These are phyloP conservation scores for Bujurquina vittata DNA, from an alignment of 2,113 vertebrate species.

Conservation along the genomic window DNA sequence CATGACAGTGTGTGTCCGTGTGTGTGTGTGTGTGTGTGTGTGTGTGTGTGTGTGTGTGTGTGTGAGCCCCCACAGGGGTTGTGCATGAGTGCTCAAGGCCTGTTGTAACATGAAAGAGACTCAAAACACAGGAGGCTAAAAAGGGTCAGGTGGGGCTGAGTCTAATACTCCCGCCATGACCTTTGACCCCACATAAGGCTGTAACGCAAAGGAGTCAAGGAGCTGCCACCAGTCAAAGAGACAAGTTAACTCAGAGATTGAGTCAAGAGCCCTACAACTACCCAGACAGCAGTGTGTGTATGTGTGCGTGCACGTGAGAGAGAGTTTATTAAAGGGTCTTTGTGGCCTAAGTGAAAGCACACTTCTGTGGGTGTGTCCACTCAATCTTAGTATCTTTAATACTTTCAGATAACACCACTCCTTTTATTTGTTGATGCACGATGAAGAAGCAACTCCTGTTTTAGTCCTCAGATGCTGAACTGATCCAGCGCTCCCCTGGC, in stretches of 20 bases:
- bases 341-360: slow-evolving; percentile 3
- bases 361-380: neutral
- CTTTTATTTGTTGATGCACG: neutral
- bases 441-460: neutral
- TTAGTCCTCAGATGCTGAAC: slow-evolving; percentile 4
- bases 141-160: slow-evolving; percentile 69
- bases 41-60: neutral
- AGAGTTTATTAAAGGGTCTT: neutral
- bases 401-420: neutral
- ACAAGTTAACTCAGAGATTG: slow-evolving; percentile 59
- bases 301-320: neutral
- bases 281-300: neutral
- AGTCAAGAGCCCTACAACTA: slow-evolving; percentile 52
- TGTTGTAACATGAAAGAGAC: slow-evolving; percentile 75
- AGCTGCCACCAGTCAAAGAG: slow-evolving; percentile 59
- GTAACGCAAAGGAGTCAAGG: slow-evolving; percentile 68
- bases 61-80: slow-evolving; percentile 55
- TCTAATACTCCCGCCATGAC: slow-evolving; percentile 66
- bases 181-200: slow-evolving; percentile 65
- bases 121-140: slow-evolving; percentile 59
- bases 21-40: neutral
- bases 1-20: slow-evolving; percentile 31
- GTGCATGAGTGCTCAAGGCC: slow-evolving; percentile 69
- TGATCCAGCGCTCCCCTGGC: slow-evolving; percentile 17
- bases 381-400: neutral